Conservation (phyloP, 2,888 invertebrate species). For the Dyspetes luteomarginatus region DNA sequence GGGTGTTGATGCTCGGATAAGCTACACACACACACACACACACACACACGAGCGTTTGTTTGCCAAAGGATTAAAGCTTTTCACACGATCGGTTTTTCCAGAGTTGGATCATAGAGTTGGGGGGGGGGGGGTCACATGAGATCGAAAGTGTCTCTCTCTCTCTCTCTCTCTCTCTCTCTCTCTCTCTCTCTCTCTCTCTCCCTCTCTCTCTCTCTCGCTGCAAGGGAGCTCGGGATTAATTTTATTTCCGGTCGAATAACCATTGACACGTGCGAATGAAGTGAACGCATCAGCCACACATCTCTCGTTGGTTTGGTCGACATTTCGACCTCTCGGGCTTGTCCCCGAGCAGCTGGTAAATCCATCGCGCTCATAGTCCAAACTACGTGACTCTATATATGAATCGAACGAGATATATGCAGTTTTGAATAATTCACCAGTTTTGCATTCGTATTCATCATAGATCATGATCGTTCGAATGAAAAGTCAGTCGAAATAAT, state of each 20-base stretch:
- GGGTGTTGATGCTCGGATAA: not conserved
- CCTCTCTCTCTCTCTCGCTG: not conserved
- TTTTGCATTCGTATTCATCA: not conserved
- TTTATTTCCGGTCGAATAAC: slow-evolving; percentile 57
- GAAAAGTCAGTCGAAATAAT: not conserved
- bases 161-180: not conserved
- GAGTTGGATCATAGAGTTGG: not conserved
- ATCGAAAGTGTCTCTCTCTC: not conserved
- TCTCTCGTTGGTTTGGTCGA: slow-evolving; percentile 23
- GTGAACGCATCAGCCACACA: not conserved
- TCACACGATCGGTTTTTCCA: slow-evolving; percentile 67
- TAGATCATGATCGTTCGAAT: not conserved
- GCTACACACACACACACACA: too few species aligned
- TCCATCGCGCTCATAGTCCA: slow-evolving; percentile 23
- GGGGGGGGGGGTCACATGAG: not conserved
- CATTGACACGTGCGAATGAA: slow-evolving; percentile 44
- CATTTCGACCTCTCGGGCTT: slow-evolving; percentile 28
- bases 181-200: slow-evolving; percentile 6
- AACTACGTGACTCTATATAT: slow-evolving; percentile 24
- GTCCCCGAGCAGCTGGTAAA: slow-evolving; percentile 26
- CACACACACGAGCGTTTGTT: slow-evolving; percentile 47
- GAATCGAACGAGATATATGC: slow-evolving; percentile 40
- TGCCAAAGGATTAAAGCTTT: slow-evolving; percentile 71
- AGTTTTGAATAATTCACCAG: slow-evolving; percentile 35
- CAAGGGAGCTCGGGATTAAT: slow-evolving; percentile 35